These are phyloP conservation scores for Arothron firmamentum DNA, from an alignment of 2,113 vertebrate species.

Conservation along the genomic window DNA sequence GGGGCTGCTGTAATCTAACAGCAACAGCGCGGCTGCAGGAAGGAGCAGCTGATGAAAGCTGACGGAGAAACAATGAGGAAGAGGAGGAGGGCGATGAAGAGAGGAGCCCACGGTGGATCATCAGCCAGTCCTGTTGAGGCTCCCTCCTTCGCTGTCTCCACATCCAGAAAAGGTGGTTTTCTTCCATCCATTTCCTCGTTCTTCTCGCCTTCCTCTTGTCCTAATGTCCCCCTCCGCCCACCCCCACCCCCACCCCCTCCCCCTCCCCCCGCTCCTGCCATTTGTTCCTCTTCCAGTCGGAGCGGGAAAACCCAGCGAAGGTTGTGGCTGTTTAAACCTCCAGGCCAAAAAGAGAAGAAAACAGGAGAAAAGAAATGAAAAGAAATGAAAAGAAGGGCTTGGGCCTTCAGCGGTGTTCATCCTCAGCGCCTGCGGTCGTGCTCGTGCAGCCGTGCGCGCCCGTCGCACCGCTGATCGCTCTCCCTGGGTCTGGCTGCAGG, in stretches of 20 bases:
- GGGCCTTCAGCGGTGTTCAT: neutral
- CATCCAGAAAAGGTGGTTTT: neutral
- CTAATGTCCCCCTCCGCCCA: neutral
- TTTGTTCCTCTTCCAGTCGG: slow-evolving; percentile 10
- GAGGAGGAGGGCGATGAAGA: neutral
- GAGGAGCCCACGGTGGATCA: slow-evolving; percentile 19
- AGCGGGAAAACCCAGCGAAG: neutral
- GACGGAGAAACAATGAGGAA: slow-evolving; percentile 28
- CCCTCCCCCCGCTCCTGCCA: neutral
- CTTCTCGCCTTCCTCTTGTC: neutral
- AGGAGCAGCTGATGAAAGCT: slow-evolving; percentile 55
- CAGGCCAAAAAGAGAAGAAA: neutral
- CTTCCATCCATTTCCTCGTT: neutral
- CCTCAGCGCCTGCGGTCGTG: neutral
- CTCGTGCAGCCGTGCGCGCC: too few relatives aligned
- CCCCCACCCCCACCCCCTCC: neutral
- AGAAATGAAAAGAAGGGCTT: neutral
- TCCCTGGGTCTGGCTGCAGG: too few relatives aligned
- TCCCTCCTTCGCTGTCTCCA: slow-evolving; percentile 8
- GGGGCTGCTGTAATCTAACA: slow-evolving; percentile 59
- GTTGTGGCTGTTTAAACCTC: neutral
- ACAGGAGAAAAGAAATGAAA: neutral
- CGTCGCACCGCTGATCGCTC: too few relatives aligned
- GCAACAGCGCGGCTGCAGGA: slow-evolving; percentile 42
- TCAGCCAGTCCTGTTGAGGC: slow-evolving; percentile 19